Evolutionary conservation across 92 coral and sea anemone species (phyloP).

Genomic region (Muricea muricata): DNA sequence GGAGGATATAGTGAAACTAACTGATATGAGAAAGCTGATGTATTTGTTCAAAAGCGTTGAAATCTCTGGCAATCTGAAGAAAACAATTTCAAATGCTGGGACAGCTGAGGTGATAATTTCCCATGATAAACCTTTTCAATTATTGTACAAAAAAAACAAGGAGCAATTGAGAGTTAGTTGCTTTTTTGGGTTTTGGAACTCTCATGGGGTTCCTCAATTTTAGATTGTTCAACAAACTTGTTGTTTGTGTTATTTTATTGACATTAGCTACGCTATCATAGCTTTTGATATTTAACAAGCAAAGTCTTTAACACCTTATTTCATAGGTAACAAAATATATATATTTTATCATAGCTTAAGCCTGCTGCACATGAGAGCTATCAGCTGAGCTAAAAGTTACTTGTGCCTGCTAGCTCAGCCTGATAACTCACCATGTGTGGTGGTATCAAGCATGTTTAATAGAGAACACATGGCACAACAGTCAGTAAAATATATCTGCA

Average conservation of each 20-base stretch:
- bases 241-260: not conserved
- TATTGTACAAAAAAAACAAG: slow-evolving; percentile 10
- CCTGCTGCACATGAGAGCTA: not conserved
- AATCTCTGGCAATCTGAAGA: slow-evolving; percentile 4
- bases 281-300: not conserved
- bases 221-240: not conserved
- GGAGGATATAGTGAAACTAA: slow-evolving; percentile 11
- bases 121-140: slow-evolving; percentile 21
- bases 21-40: slow-evolving; percentile 3
- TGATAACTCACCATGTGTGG: too few species aligned
- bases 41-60: slow-evolving; percentile 24
- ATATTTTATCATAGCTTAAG: not conserved
- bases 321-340: not conserved
- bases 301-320: not conserved
- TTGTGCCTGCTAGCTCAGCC: not conserved
- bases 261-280: not conserved
- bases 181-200: slow-evolving; percentile 6
- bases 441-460: too few species aligned
- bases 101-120: slow-evolving; percentile 16
- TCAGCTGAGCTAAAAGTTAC: not conserved
- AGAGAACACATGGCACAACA: too few species aligned
- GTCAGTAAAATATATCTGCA: too few species aligned
- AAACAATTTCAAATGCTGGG: slow-evolving; percentile 26
- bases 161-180: slow-evolving; percentile 6
- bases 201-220: slow-evolving; percentile 18